Conservation (phyloP, 35 echinoderm and acorn worm genomes). For the Patiria miniata region DNA sequence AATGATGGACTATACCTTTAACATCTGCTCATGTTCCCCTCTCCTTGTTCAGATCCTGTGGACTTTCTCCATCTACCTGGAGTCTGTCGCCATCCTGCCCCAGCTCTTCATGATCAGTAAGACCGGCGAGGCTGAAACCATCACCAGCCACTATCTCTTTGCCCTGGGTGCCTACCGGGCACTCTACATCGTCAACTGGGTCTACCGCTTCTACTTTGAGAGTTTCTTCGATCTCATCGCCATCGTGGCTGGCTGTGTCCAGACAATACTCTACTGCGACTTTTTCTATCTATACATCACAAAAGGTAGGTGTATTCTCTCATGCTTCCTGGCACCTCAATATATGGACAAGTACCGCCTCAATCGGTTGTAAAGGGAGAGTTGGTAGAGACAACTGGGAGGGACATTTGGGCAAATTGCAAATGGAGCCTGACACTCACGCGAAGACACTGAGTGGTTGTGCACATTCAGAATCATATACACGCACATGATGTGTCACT, state of each 20-base stretch:
- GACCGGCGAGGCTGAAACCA: slow-evolving; percentile 97
- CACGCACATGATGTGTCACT: neutral
- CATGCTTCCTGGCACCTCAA: neutral
- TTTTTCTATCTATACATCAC: slow-evolving; percentile 99
- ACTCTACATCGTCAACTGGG: slow-evolving; percentile 99
- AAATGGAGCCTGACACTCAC: neutral
- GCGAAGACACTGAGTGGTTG: neutral
- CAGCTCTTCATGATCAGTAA: slow-evolving; percentile 99
- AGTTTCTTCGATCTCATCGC: slow-evolving; percentile 99
- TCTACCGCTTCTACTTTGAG: slow-evolving; percentile 96
- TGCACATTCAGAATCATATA: neutral
- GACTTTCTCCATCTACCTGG: slow-evolving; percentile 99
- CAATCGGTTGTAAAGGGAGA: neutral
- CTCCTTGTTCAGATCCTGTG: slow-evolving; percentile 74
- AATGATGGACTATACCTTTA: no score
- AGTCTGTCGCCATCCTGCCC: slow-evolving; percentile 95
- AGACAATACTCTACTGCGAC: slow-evolving; percentile 99
- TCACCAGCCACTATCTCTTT: slow-evolving; percentile 99
- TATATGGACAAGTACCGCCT: neutral
- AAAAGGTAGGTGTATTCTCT: slow-evolving; percentile 80
- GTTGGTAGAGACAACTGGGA: neutral
- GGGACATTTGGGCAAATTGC: slow-evolving; percentile 1
- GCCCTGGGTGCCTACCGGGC: slow-evolving; percentile 91
- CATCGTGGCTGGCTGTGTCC: slow-evolving; percentile 94
- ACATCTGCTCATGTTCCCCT: no score